phyloP scores from a whole-genome alignment of 2,113 vertebrate genomes.

The Oncorhynchus kisutch region DNA sequence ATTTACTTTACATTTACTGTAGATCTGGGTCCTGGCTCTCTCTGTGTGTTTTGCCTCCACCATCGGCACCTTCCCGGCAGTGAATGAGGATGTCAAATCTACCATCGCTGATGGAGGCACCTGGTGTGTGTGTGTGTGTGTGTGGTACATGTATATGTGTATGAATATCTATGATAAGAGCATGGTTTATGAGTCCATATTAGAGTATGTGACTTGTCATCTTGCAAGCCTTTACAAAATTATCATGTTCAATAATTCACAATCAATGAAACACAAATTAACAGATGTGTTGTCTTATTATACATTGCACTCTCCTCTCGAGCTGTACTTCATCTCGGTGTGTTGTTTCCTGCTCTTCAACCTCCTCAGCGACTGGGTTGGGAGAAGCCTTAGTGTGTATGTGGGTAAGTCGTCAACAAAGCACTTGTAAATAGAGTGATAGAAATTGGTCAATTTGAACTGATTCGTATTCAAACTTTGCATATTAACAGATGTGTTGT shows the following conservation, averaged over 20 bases:
- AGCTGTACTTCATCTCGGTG: conserved; percentile 83
- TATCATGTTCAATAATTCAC: background rate
- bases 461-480: too few species aligned
- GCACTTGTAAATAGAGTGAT: too few species aligned
- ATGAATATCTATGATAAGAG: background rate
- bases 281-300: background rate
- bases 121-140: conserved; percentile 33
- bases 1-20: background rate
- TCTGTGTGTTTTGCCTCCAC: conserved; percentile 87
- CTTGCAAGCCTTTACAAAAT: too few species aligned
- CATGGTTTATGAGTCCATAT: background rate
- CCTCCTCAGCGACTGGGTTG: conserved; percentile 83
- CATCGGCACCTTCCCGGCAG: conserved; percentile 84
- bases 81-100: conserved; percentile 76
- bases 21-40: conserved; percentile 80
- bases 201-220: too few species aligned
- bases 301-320: conserved; percentile 38
- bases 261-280: conserved; percentile 2
- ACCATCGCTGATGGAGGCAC: conserved; percentile 52
- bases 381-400: conserved; percentile 85
- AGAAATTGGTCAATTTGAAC: too few species aligned
- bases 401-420: conserved; percentile 78
- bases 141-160: too few species aligned
- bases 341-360: conserved; percentile 92
- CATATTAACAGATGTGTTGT: too few species aligned